phyloP scores from a whole-genome alignment of 2,113 vertebrate species.

The Microcebus jonahi region DNA sequence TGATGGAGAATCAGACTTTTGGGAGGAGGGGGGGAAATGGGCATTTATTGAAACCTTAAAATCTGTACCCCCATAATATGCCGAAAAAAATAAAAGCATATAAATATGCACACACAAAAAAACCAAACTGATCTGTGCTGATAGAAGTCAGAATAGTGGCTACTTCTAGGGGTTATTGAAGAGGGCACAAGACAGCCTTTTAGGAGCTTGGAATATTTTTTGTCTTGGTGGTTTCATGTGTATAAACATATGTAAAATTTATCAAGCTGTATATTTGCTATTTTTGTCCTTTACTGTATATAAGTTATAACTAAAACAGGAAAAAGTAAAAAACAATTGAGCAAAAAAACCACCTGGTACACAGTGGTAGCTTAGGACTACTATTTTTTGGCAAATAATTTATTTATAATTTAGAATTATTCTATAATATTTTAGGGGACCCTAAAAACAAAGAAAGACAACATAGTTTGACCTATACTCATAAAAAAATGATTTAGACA shows the following conservation, averaged over 20 bases:
- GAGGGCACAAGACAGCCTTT: neutral
- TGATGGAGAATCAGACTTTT: too few relatives aligned
- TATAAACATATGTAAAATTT: neutral
- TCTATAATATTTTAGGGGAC: conserved; percentile 7
- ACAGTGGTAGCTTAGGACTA: neutral
- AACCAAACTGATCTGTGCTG: neutral
- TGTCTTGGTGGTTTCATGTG: neutral
- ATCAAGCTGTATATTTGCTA: neutral
- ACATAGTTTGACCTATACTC: neutral
- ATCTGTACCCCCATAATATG: too few relatives aligned
- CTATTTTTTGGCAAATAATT: conserved; percentile 27
- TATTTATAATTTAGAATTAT: neutral
- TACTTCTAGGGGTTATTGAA: neutral
- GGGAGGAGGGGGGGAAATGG: too few relatives aligned
- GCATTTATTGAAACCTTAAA: too few relatives aligned
- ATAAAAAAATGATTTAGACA: neutral
- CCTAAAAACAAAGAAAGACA: conserved; percentile 7
- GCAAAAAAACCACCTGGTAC: neutral
- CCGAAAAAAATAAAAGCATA: too few relatives aligned
- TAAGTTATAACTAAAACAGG: neutral
- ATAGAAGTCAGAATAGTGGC: neutral
- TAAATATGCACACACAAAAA: too few relatives aligned
- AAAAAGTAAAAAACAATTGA: neutral
- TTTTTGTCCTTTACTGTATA: neutral
- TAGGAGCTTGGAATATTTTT: neutral